These are phyloP conservation scores for Mallotus villosus DNA, from an alignment of 2,797 vertebrate genomes.

Conservation along the genomic window DNA sequence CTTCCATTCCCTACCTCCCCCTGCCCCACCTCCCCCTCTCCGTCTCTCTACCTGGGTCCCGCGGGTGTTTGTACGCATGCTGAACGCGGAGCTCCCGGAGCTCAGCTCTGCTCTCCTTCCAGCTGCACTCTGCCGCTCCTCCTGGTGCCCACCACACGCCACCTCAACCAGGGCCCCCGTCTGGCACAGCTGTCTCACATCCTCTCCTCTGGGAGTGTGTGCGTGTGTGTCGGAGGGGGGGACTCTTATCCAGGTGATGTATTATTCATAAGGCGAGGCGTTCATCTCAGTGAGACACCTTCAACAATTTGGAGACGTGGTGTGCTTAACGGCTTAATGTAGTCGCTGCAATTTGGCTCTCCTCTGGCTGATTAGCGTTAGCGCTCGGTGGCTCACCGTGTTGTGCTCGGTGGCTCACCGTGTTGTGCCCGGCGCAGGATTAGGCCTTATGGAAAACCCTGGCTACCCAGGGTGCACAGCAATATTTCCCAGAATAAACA, in stretches of 20 bases:
- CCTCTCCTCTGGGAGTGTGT: conserved; percentile 37
- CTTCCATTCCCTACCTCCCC: background rate
- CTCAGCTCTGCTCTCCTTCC: conserved; percentile 25
- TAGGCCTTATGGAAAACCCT: conserved; percentile 64
- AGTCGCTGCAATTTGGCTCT: conserved; percentile 74
- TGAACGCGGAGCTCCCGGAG: conserved; percentile 28
- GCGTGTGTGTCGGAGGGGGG: conserved; percentile 31
- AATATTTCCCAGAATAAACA: conserved; percentile 41
- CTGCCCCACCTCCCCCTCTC: too few species aligned
- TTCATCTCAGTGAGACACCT: conserved; percentile 73
- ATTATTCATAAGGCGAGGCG: conserved; percentile 71
- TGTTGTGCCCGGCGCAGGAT: conserved; percentile 55
- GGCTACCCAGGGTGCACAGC: conserved; percentile 55
- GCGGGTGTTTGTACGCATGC: conserved; percentile 34
- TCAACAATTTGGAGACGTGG: conserved; percentile 74
- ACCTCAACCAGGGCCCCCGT: conserved; percentile 30
- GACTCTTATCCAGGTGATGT: conserved; percentile 48
- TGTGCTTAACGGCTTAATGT: conserved; percentile 78
- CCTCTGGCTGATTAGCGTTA: conserved; percentile 75
- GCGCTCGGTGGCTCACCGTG: conserved; percentile 56
- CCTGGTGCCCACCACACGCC: conserved; percentile 20
- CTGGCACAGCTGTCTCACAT: conserved; percentile 53
- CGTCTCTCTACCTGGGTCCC: too few species aligned
- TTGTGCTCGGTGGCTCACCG: conserved; percentile 55
- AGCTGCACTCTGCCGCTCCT: conserved; percentile 15